Evolutionary conservation across 2,797 vertebrate genomes (phyloP).

Genomic region (Alca torda): DNA sequence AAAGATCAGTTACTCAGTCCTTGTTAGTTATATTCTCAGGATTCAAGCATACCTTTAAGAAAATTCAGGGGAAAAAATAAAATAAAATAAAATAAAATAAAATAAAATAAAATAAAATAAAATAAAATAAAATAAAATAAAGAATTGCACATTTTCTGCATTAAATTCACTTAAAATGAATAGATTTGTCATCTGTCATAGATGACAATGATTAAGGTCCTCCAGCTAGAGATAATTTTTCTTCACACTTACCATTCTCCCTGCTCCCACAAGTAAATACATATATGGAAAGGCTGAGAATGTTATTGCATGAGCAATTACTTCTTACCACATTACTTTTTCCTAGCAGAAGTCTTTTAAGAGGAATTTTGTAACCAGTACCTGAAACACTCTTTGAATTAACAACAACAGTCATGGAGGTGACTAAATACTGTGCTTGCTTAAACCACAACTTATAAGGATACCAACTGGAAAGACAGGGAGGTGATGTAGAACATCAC

Average conservation of each 20-base stretch:
- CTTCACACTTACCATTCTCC: not conserved
- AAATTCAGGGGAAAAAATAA: not conserved
- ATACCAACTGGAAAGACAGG: not conserved
- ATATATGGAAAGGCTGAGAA: not conserved
- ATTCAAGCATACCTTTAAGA: not conserved
- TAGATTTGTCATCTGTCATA: not conserved
- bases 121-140: not conserved
- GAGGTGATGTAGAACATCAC: not conserved
- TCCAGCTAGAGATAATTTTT: not conserved
- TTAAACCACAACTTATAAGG: not conserved
- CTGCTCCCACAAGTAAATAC: not conserved
- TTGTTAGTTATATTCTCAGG: not conserved
- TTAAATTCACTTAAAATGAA: not conserved
- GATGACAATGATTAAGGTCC: not conserved
- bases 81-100: not conserved
- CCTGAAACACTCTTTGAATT: not conserved
- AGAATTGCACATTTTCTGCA: not conserved
- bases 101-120: not conserved
- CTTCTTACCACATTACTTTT: not conserved
- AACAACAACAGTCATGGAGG: not conserved
- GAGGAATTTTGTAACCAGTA: not conserved
- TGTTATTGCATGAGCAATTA: not conserved
- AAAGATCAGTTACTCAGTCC: not conserved
- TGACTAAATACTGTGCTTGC: not conserved
- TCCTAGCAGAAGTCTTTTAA: not conserved